These are phyloP conservation scores for Drosophila nigromelanica DNA, from an alignment of 1,140 invertebrate genomes.

Conservation along the genomic window DNA sequence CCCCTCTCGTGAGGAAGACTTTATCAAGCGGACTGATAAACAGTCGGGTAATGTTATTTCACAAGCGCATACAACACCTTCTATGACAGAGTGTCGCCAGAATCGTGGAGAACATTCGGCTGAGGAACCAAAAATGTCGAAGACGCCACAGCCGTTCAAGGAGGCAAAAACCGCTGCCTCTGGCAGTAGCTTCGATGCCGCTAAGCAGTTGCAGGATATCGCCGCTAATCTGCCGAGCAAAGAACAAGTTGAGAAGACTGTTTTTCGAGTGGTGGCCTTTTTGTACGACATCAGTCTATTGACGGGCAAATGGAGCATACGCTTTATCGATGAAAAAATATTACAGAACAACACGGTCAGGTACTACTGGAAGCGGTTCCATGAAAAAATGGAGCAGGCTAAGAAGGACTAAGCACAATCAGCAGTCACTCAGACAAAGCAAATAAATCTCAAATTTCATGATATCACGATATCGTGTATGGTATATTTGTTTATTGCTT, in stretches of 20 bases:
- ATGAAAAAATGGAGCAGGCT: conserved; percentile 72
- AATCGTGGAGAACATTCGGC: conserved; percentile 5
- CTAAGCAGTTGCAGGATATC: conserved; percentile 56
- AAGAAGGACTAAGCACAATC: conserved; percentile 58
- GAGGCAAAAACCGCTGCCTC: neutral
- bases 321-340: conserved; percentile 61
- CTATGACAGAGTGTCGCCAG: conserved; percentile 11
- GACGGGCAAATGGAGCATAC: conserved; percentile 45
- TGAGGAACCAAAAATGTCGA: neutral
- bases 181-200: conserved; percentile 21
- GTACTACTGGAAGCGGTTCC: conserved; percentile 72
- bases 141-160: neutral
- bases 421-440: conserved; percentile 18
- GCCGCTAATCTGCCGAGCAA: conserved; percentile 62
- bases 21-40: neutral
- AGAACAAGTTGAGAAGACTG: conserved; percentile 69
- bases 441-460: conserved; percentile 36
- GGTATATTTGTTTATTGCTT: conserved; percentile 7
- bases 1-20: neutral
- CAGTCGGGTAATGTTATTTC: conserved; percentile 5
- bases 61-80: conserved; percentile 8
- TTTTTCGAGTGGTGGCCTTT: conserved; percentile 69
- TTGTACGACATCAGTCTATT: conserved; percentile 62
- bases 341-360: conserved; percentile 58
- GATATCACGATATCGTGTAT: conserved; percentile 2